Conservation (phyloP, 2,888 invertebrate genomes). For the Griposia aprilina region DNA sequence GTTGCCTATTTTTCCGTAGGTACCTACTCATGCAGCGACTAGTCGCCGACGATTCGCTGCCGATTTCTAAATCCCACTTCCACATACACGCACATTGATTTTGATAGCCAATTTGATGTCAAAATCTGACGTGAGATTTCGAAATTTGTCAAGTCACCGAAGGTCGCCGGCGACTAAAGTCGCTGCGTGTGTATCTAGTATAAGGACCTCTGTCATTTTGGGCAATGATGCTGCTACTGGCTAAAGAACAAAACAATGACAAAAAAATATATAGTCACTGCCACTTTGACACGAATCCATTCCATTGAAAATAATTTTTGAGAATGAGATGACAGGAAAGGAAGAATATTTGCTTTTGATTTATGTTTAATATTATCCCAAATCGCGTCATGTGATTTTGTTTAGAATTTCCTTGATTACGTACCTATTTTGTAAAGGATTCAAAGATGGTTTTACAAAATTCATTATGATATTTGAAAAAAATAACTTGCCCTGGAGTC, state of each 20-base stretch:
- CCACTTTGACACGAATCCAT: conserved; percentile 29
- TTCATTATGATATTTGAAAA: conserved; percentile 43
- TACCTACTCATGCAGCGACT: neutral
- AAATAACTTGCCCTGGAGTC: conserved; percentile 14
- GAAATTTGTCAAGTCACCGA: neutral
- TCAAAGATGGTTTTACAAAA: conserved; percentile 47
- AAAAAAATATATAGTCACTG: neutral
- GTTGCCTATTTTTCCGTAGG: too few relatives aligned
- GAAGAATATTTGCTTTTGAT: conserved; percentile 13
- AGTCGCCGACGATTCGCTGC: too few relatives aligned
- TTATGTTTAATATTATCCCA: conserved; percentile 37
- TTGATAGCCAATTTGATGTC: neutral
- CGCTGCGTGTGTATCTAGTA: neutral
- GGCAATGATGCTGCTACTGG: conserved; percentile 14
- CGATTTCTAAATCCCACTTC: neutral
- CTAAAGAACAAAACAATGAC: neutral
- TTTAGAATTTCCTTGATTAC: conserved; percentile 19
- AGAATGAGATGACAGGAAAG: conserved; percentile 60
- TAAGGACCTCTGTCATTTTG: neutral
- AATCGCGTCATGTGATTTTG: conserved; percentile 58
- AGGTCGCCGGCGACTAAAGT: too few relatives aligned
- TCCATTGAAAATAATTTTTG: conserved; percentile 38
- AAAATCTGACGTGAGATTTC: neutral
- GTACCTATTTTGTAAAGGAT: conserved; percentile 28
- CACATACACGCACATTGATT: neutral